phyloP scores from a whole-genome alignment of 2,113 vertebrate genomes.

The Alethe diademata region DNA sequence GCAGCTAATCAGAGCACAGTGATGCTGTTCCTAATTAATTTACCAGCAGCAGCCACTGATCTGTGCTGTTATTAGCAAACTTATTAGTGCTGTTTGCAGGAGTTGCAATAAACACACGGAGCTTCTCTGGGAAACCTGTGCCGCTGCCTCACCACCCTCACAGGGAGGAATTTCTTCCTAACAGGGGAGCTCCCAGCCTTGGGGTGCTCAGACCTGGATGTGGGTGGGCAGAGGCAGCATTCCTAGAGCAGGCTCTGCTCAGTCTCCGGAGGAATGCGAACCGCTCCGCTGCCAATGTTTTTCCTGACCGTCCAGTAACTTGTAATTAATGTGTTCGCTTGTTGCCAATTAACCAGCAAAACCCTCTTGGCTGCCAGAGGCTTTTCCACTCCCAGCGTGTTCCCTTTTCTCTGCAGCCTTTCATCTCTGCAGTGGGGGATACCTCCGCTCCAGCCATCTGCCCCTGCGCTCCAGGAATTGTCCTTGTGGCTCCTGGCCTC shows the following conservation, averaged over 20 bases:
- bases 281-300: background rate
- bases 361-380: background rate
- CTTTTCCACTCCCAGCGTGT: background rate
- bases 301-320: background rate
- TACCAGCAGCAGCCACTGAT: background rate
- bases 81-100: background rate
- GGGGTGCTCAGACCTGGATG: background rate
- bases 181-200: background rate
- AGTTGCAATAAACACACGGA: background rate
- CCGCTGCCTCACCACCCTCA: background rate
- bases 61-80: background rate
- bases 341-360: conserved; percentile 43
- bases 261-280: background rate
- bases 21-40: conserved; percentile 21
- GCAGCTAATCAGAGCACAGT: conserved; percentile 32
- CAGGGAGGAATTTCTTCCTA: background rate
- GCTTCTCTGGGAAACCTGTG: background rate
- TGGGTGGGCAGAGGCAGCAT: background rate
- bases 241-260: background rate
- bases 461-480: background rate
- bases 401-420: background rate
- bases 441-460: background rate
- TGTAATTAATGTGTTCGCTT: conserved; percentile 3
- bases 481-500: background rate
- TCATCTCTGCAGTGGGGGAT: background rate